phyloP scores from a whole-genome alignment of 2,113 vertebrate genomes.

The Microtus richardsoni region DNA sequence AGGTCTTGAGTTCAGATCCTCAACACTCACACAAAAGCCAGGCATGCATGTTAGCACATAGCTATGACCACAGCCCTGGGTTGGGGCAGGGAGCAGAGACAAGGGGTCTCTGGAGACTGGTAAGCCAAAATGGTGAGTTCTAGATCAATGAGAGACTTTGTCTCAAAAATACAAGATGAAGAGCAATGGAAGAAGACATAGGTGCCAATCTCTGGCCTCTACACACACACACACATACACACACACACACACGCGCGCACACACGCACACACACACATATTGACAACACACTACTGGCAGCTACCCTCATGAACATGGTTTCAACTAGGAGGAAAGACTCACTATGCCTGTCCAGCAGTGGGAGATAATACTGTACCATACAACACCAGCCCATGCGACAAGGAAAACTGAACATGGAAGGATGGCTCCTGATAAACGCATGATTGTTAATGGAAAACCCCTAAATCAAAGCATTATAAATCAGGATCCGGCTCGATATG shows the following conservation, averaged over 20 bases:
- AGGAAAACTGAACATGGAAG: background rate
- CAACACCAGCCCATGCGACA: background rate
- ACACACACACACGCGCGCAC: background rate
- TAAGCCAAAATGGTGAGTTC: background rate
- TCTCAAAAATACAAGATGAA: background rate
- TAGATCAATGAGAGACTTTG: background rate
- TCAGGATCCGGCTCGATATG: background rate
- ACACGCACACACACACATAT: background rate
- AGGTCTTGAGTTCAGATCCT: background rate
- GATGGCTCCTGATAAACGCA: background rate
- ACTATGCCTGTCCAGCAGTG: no score
- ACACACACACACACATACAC: background rate
- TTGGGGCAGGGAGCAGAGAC: background rate
- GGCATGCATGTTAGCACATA: background rate
- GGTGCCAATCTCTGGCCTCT: background rate
- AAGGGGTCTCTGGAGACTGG: background rate
- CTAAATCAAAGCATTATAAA: background rate
- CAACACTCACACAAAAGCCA: background rate
- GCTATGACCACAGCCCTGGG: background rate
- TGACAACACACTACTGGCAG: background rate
- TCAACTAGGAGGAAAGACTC: background rate
- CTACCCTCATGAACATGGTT: background rate
- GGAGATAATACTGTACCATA: no score
- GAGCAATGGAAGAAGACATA: no score
- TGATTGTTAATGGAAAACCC: background rate